Conservation (phyloP, 2,113 vertebrate species). For the Lepisosteus osseus region DNA sequence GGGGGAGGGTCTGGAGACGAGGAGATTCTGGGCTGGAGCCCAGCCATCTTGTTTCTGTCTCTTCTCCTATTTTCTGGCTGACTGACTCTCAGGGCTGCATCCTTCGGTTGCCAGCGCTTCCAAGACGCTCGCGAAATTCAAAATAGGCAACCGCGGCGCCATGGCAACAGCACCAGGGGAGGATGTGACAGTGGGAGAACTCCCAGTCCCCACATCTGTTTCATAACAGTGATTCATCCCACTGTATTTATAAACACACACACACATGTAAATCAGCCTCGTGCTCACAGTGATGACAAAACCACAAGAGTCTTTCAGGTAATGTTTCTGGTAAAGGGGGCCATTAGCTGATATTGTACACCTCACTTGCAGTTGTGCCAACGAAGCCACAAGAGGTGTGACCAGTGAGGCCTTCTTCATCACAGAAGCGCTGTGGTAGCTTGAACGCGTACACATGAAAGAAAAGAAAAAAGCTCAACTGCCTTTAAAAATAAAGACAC, state of each 20-base stretch:
- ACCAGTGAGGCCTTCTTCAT: too few relatives aligned
- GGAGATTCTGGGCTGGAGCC: conserved; percentile 26
- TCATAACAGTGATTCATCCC: conserved; percentile 36
- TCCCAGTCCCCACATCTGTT: conserved; percentile 34
- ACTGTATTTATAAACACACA: conserved; percentile 23
- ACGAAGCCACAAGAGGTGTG: too few relatives aligned
- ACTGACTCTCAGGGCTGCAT: conserved; percentile 16
- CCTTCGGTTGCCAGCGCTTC: conserved; percentile 19
- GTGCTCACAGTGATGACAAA: too few relatives aligned
- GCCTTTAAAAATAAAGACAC: too few relatives aligned
- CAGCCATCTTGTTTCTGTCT: conserved; percentile 39
- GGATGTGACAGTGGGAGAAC: conserved; percentile 26
- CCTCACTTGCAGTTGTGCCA: too few relatives aligned
- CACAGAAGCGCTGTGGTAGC: too few relatives aligned
- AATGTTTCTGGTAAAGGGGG: too few relatives aligned
- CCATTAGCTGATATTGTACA: too few relatives aligned
- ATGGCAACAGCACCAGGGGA: conserved; percentile 24
- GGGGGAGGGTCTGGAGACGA: conserved; percentile 19
- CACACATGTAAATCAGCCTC: background rate
- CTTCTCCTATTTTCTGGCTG: conserved; percentile 31
- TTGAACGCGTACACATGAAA: too few relatives aligned
- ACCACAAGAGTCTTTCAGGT: too few relatives aligned
- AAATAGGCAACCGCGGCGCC: conserved; percentile 10
- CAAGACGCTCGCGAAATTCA: conserved; percentile 18
- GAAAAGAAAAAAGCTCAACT: too few relatives aligned